Evolutionary conservation across 2,888 invertebrate species (phyloP), one percentile per base, ranked within the genome.

Genomic region (Chrysina gloriosa): DNA sequence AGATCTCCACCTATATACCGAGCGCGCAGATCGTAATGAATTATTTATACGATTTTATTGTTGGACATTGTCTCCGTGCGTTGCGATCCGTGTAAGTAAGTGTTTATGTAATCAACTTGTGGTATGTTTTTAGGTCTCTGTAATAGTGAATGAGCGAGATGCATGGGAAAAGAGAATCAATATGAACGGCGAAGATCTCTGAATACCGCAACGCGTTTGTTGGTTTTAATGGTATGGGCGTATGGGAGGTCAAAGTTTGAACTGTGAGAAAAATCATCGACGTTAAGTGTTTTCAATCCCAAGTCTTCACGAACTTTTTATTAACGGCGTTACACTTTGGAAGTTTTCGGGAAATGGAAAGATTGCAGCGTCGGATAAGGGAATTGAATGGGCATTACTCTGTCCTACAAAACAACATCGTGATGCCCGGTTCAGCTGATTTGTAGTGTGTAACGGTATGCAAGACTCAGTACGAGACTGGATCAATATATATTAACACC

Each of bases 1-100:
- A 42, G 58, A 61, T 61, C 58, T 61, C 27, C 58, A 14, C 27
- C 7, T 27, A 65, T 31, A 56, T 19, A 31, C 48, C 36, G 48
- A 67, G 34, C 68, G 42, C 31, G 11, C 25, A 54, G 54, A 64
- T 68, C 42, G 27, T 68, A 64, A 68, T 68, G 68, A 68, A 68
- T 68, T 68, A 68, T 68, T 68, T 68, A 68, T 68, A 63, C 63
- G 39, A 64, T 67, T 67, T 67, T 56, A 64, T 64, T 52, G 68
- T 63, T 52, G 23, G 56, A 64, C 45, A 58, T 66, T 66, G 58
- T 48, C 54, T 56, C 48, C 9, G 36, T 58, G 58, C 16, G 47
- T 29, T 23, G 27, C 25, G 65, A 42, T 42, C 45, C 58, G 58
- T 61, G 58, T 61, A 27, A 19, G 21, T 36, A 36, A 39, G 27